Percentiles rank a stretch among this genome's conserved stretches.
These are phyloP conservation scores for Scolopax bukidnonensis DNA, from an alignment of 2,797 vertebrate species.

Conservation along the genomic window DNA sequence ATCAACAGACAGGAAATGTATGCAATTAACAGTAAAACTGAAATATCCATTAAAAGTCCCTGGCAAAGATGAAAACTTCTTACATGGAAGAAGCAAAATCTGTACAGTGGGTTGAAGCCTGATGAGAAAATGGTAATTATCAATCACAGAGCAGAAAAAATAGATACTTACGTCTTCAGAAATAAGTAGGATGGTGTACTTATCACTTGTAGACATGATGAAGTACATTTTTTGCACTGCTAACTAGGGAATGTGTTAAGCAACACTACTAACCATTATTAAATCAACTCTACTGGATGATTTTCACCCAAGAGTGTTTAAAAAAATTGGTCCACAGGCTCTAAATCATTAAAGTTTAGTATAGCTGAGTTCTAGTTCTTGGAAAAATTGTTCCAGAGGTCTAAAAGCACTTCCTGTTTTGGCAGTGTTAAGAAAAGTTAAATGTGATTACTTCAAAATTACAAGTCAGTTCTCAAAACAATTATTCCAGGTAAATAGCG, in stretches of 20 bases:
- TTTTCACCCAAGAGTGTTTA: not conserved
- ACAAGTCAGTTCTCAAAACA: not conserved
- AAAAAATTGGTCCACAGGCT: not conserved
- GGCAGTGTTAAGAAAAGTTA: not conserved
- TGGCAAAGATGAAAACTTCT: not conserved
- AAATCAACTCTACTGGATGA: not conserved
- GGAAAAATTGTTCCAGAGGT: not conserved
- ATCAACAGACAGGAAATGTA: not conserved
- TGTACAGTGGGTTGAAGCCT: not conserved
- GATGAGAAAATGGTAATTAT: constrained; percentile 9
- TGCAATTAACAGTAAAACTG: not conserved
- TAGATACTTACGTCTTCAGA: constrained; percentile 3
- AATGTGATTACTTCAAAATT: not conserved
- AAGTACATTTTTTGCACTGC: not conserved
- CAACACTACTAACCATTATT: not conserved
- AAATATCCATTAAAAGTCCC: not conserved
- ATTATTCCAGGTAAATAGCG: not conserved
- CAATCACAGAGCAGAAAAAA: not conserved
- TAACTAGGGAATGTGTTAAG: not conserved
- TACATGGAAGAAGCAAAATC: not conserved
- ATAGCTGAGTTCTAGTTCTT: not conserved
- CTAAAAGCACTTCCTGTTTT: not conserved
- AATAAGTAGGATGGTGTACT: not conserved
- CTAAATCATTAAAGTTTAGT: not conserved
- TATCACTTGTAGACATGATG: not conserved